These are phyloP conservation scores for Drosophila trapezifrons DNA, from an alignment of 1,140 invertebrate species.

Conservation along the genomic window DNA sequence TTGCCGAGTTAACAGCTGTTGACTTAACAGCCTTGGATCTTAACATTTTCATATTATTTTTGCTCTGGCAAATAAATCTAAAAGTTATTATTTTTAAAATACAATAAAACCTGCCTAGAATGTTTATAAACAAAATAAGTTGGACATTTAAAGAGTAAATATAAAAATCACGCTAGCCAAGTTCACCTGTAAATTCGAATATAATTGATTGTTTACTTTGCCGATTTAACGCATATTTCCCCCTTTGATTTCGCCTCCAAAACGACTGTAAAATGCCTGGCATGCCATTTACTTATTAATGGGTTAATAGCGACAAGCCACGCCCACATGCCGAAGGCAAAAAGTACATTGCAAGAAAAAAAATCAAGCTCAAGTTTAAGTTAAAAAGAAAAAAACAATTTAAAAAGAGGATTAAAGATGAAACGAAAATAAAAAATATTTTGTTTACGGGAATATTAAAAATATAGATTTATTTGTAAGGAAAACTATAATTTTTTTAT, in stretches of 20 bases:
- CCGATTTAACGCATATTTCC: conserved; percentile 27
- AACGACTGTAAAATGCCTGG: conserved; percentile 39
- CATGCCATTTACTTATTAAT: conserved; percentile 60
- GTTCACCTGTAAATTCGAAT: conserved; percentile 9
- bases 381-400: neutral
- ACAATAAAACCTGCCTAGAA: no score
- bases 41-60: conserved; percentile 1
- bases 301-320: conserved; percentile 36
- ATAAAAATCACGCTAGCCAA: neutral
- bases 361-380: neutral
- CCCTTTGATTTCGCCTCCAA: conserved; percentile 15
- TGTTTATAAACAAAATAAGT: neutral
- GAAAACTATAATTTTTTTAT: no score
- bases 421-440: neutral
- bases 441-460: no score
- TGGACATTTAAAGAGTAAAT: neutral
- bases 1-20: conserved; percentile 7
- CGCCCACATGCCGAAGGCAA: conserved; percentile 31
- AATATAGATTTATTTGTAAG: no score
- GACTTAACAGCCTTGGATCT: conserved; percentile 6
- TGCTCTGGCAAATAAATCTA: neutral
- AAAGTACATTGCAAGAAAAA: conserved; percentile 2
- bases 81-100: neutral
- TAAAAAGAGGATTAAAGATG: no score
- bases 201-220: conserved; percentile 33